Base-by-base conservation (phyloP, 2,888 invertebrate species). In the Diaphora mendica region DNA sequence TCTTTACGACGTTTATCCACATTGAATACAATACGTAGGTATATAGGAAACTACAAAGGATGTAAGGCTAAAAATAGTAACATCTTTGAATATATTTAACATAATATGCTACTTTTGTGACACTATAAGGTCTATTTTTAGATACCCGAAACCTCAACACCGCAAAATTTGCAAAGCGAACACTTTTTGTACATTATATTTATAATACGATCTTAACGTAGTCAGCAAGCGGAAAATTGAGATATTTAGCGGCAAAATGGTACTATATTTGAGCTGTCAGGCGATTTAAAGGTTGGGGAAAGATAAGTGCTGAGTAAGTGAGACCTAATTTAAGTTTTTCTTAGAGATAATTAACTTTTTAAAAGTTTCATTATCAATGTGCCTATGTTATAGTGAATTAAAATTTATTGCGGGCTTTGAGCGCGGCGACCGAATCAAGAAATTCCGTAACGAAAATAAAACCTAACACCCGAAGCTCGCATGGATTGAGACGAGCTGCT, bases 171-270 rank as follows among this genome's bases (percentile, higher is more conserved):
- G 33, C 64, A 23, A 33, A 44, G n/a, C 44, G 71, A 65, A 26
- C 62, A 20, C 44, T 48, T 44, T 65, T 68, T 30, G 23, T 35
- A 74, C 70, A 71, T 74, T 73, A 79, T 76, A 74, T 76, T 79
- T 74, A 64, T 70, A 83, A 82, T 83, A 73, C 67, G 30, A 33
- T 17, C 55, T 48, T 70, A 82, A 72, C 66, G 68, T 73, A 39
- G 70, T 51, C 74, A 64, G 62, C 72, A 42, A 39, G 68, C 70
- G 74, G 74, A 48, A 66, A 62, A 71, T 55, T 81, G 67, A 67
- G 66, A 66, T 42, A 44, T 67, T 72, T 35, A 64, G 51, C 33
- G 64, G 20, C 35, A 70, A 70, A 70, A 70, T 23, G 65, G 13
- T 64, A n/a, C 51, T 71, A n/a, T 42, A 65, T 66, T 71, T 55